Percentiles rank a stretch among this genome's conserved stretches.
Evolutionary conservation across 2,797 vertebrate genomes (phyloP).

Genomic region (Morus bassanus): DNA sequence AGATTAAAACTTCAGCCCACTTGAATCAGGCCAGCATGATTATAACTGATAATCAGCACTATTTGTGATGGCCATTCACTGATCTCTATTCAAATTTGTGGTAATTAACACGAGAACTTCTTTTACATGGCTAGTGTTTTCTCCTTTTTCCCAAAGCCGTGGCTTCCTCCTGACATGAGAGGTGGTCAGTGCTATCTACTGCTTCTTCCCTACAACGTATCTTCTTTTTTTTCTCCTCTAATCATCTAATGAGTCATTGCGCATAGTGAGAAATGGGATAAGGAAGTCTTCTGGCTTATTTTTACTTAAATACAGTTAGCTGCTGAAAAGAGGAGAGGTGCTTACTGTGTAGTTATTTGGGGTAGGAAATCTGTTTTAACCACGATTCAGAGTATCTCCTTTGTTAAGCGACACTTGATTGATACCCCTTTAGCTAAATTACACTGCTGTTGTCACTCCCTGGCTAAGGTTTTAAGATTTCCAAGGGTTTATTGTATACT

Average conservation of each 20-base stretch:
- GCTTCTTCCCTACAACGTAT: background rate
- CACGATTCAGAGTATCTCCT: background rate
- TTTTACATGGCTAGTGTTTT: background rate
- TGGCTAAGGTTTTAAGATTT: background rate
- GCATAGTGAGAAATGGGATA: background rate
- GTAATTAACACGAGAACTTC: background rate
- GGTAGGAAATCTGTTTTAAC: background rate
- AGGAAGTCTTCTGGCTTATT: background rate
- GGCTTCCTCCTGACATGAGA: background rate
- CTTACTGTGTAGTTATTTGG: background rate
- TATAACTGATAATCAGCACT: background rate
- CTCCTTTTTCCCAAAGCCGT: background rate
- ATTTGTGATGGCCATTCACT: background rate
- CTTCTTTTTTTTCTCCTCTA: background rate
- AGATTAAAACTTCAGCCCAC: background rate
- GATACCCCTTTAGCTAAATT: background rate
- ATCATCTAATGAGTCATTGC: background rate
- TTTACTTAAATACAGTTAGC: background rate
- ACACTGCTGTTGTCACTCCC: background rate
- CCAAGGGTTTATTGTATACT: background rate
- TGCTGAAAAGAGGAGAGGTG: background rate
- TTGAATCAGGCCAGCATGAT: background rate
- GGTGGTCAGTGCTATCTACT: background rate
- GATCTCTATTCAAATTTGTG: background rate
- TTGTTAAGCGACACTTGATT: background rate